Conservation (phyloP, 2,888 invertebrate genomes). For the Zootermopsis nevadensis region DNA sequence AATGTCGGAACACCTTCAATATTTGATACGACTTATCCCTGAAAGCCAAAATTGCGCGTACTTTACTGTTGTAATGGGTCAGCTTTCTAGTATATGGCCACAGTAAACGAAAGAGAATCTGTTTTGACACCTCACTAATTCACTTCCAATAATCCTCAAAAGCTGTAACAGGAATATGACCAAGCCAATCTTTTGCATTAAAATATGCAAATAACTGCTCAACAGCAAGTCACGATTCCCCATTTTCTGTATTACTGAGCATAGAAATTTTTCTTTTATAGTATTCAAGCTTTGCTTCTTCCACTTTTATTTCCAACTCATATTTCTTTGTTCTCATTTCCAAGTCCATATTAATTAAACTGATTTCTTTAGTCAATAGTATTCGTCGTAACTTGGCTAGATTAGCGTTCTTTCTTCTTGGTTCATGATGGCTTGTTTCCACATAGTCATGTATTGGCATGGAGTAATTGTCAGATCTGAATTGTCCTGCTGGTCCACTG, state of each 20-base stretch:
- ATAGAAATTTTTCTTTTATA: conserved; percentile 47
- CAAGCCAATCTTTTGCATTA: neutral
- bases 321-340: conserved; percentile 48
- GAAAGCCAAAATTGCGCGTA: too few relatives aligned
- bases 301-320: conserved; percentile 47
- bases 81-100: neutral
- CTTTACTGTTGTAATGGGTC: too few relatives aligned
- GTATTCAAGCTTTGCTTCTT: conserved; percentile 50
- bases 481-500: conserved; percentile 20
- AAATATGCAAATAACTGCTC: neutral
- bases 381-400: conserved; percentile 38
- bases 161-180: neutral
- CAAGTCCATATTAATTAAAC: conserved; percentile 46
- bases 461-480: neutral
- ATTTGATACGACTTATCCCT: too few relatives aligned
- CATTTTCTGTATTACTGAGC: conserved; percentile 12
- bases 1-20: too few relatives aligned
- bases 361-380: conserved; percentile 47
- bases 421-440: conserved; percentile 27
- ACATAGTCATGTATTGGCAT: conserved; percentile 7
- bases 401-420: conserved; percentile 38
- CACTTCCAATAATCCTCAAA: neutral
- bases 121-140: neutral
- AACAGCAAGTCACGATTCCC: conserved; percentile 20
- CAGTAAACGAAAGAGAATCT: neutral